A percentile compares a stretch with the other conserved stretches of the same genome.
Evolutionary conservation across 2,797 vertebrate genomes (phyloP).

Genomic region (Tadarida brasiliensis): DNA sequence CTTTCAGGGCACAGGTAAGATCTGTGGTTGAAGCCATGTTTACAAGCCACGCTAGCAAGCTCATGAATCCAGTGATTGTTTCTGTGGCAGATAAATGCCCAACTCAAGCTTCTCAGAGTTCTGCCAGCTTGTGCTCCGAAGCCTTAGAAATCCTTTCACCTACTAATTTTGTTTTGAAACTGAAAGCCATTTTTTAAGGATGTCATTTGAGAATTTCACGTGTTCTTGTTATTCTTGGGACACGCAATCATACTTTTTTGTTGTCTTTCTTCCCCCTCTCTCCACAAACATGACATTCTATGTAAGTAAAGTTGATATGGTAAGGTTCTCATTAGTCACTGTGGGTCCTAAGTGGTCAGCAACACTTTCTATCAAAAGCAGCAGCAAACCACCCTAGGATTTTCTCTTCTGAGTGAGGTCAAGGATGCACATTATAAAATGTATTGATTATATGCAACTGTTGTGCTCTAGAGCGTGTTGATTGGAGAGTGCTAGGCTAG

Average conservation of each 20-base stretch:
- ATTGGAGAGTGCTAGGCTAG: background rate
- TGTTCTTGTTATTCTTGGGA: constrained; percentile 9
- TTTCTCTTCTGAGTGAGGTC: background rate
- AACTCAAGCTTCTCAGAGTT: background rate
- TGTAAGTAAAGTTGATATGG: background rate
- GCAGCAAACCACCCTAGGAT: background rate
- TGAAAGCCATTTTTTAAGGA: constrained; percentile 37
- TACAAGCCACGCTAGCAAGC: background rate
- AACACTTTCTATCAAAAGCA: constrained; percentile 29
- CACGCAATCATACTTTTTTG: background rate
- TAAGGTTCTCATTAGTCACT: background rate
- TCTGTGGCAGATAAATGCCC: background rate
- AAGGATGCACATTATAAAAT: background rate
- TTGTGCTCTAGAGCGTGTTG: background rate
- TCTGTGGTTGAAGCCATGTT: background rate
- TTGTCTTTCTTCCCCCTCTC: background rate
- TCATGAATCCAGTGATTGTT: constrained; percentile 1
- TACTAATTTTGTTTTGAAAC: constrained; percentile 60
- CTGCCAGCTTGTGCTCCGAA: background rate
- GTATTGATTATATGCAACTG: background rate
- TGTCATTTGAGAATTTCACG: constrained; percentile 9
- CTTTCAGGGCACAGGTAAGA: constrained; percentile 89
- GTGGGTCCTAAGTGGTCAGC: background rate
- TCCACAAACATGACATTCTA: background rate
- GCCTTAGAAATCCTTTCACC: constrained; percentile 8